A percentile compares a stretch with the other conserved stretches of the same genome.
phyloP scores from a whole-genome alignment of 1,140 invertebrate species.

The Euwallacea fornicatus region DNA sequence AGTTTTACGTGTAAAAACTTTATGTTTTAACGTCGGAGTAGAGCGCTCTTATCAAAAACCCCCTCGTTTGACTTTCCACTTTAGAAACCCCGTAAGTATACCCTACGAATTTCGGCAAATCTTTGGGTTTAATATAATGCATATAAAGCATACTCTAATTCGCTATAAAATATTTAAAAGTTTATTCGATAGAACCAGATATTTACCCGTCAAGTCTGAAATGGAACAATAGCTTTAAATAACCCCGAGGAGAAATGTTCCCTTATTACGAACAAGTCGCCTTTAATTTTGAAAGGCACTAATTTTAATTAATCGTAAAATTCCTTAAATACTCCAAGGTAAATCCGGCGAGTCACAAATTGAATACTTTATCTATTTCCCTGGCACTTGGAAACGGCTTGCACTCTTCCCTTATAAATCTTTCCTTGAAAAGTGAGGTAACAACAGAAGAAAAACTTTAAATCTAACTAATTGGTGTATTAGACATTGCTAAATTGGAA shows the following conservation, averaged over 20 bases:
- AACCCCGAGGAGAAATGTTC: background rate
- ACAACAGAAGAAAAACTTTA: background rate
- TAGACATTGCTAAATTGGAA: too few species aligned
- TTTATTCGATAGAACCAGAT: too few species aligned
- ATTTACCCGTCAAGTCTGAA: background rate
- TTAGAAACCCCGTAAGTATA: too few species aligned
- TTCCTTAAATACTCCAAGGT: slow-evolving; percentile 15
- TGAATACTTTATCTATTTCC: slow-evolving; percentile 6
- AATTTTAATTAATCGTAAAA: slow-evolving; percentile 20
- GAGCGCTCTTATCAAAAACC: too few species aligned
- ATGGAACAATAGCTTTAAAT: slow-evolving; percentile 3
- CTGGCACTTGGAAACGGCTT: background rate
- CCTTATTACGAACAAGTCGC: slow-evolving; percentile 7
- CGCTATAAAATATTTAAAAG: too few species aligned
- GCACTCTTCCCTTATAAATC: slow-evolving; percentile 3
- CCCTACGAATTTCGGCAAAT: too few species aligned
- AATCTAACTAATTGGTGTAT: slow-evolving; percentile 2
- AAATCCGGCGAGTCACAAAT: slow-evolving; percentile 16
- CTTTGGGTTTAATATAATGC: too few species aligned
- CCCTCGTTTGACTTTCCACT: too few species aligned
- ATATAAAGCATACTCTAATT: too few species aligned
- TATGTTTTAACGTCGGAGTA: too few species aligned
- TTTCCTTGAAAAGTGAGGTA: background rate
- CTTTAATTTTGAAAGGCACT: slow-evolving; percentile 11
- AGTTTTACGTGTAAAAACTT: too few species aligned